phyloP scores from a whole-genome alignment of 1,140 invertebrate genomes.

The Aporrectodea caliginosa region DNA sequence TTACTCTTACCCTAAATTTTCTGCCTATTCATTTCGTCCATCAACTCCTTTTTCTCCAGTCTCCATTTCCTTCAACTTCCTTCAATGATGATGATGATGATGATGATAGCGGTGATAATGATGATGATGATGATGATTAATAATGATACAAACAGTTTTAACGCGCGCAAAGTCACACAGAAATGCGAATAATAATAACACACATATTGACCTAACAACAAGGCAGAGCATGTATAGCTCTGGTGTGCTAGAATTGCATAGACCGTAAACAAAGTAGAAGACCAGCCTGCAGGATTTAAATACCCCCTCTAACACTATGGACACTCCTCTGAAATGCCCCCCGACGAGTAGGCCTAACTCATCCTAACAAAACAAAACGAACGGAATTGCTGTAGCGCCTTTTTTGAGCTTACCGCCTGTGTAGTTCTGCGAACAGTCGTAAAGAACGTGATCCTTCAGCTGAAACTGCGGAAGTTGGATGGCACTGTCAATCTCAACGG shows the following conservation, averaged over 20 bases:
- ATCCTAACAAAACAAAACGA: too few species aligned
- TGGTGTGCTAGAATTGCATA: not conserved
- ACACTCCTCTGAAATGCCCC: too few species aligned
- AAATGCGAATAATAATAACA: too few species aligned
- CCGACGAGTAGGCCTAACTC: too few species aligned
- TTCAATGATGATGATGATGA: not conserved
- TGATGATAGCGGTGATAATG: not conserved
- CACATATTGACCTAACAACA: too few species aligned
- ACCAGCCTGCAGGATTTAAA: not conserved
- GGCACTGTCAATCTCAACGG: constrained; percentile 22
- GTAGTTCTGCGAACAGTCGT: constrained; percentile 31
- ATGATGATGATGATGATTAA: not conserved
- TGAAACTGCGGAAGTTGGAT: constrained; percentile 28
- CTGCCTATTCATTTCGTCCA: too few species aligned
- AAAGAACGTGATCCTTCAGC: constrained; percentile 15
- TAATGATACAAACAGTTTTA: not conserved
- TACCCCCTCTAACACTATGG: not conserved
- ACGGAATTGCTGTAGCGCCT: too few species aligned
- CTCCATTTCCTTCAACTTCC: too few species aligned
- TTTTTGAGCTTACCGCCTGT: constrained; percentile 28
- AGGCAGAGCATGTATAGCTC: too few species aligned
- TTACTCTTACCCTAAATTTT: too few species aligned
- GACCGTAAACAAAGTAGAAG: not conserved
- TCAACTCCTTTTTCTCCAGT: too few species aligned
- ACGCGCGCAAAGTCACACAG: too few species aligned